Base-by-base conservation (phyloP, 2,797 vertebrate genomes). In the Hippocampus kuda region DNA sequence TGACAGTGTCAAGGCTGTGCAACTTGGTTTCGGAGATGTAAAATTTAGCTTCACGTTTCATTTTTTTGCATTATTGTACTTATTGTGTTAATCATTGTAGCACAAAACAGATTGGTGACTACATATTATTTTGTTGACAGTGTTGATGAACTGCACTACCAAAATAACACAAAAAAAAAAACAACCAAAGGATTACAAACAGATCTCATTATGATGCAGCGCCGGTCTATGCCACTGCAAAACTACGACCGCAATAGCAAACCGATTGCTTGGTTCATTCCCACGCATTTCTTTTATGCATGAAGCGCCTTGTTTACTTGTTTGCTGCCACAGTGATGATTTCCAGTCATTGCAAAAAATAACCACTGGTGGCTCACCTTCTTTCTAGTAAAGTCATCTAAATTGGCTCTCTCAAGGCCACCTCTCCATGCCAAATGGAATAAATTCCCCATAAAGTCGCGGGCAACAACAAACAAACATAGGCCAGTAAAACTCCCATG, bases 361-460 rank as follows among this genome's bases (percentile, higher is more conserved):
- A 79, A 84, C 59, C 68, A 75, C 76, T 73, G 71, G 68, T 76
- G 69, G 18, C 26, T 65, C 59, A 60, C 59, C 59, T 22, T 18
- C 27, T 20, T 60, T 20, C 70, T 74, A 72, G 81, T 66, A 82
- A 69, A 80, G 49, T 74, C 51, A 77, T 62, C 68, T 77, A 84
- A 86, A 87, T 77, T 76, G 74, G 68, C 75, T 78, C 81, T 80
- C 82, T 72, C 61, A 68, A 68, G 81, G 57, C 77, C 67, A 13
- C 70, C 68, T 77, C 75, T 80, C 49, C 66, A 67, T 68, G 74
- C 71, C 12, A 44, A 42, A 65, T 48, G 63, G 26, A 65, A 65
- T 46, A 48, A 48, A 27, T 56, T 24, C 1, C 11, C n/a, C 53
- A 67, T 54, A 57, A 54, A 67, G 34, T 5, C 13, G 7, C 8